phyloP scores from a whole-genome alignment of 1,140 invertebrate genomes.

The Psix sp. region DNA sequence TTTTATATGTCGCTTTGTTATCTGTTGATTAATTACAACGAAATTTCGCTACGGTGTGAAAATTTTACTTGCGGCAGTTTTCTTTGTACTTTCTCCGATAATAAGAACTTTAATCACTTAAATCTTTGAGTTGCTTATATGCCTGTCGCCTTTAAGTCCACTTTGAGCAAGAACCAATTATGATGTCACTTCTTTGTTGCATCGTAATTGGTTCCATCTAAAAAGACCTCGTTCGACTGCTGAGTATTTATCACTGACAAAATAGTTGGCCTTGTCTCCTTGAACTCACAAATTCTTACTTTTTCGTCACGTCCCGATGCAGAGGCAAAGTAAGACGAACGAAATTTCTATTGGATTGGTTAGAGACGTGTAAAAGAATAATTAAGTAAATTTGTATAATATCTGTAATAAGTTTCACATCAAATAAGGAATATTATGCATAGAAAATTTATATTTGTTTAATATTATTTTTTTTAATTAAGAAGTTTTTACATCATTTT shows the following conservation, averaged over 20 bases:
- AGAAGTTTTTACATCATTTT: too few relatives aligned
- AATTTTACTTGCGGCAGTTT: slow-evolving; percentile 36
- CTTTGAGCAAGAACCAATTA: slow-evolving; percentile 61
- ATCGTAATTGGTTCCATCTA: slow-evolving; percentile 52
- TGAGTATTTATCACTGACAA: slow-evolving; percentile 44
- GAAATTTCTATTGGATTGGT: too few relatives aligned
- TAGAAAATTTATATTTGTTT: too few relatives aligned
- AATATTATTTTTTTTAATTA: too few relatives aligned
- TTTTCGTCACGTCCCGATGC: slow-evolving; percentile 27
- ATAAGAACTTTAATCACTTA: slow-evolving; percentile 59
- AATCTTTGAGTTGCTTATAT: slow-evolving; percentile 53
- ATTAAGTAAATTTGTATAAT: too few relatives aligned
- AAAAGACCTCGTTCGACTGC: slow-evolving; percentile 32
- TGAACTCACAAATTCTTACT: slow-evolving; percentile 1
- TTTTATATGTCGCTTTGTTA: slow-evolving; percentile 27
- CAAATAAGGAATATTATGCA: too few relatives aligned
- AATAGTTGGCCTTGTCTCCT: slow-evolving; percentile 20
- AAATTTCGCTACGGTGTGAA: slow-evolving; percentile 37
- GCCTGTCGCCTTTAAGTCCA: slow-evolving; percentile 48
- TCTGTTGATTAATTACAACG: slow-evolving; percentile 44
- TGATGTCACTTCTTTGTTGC: slow-evolving; percentile 55
- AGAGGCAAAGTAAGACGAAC: not conserved
- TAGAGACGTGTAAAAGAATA: too few relatives aligned
- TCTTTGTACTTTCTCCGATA: slow-evolving; percentile 52
- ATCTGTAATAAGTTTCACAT: too few relatives aligned